Percentiles rank a stretch among this genome's conserved stretches.
Evolutionary conservation across 2,888 invertebrate species (phyloP).

Genomic region (Hypercompe scribonia): DNA sequence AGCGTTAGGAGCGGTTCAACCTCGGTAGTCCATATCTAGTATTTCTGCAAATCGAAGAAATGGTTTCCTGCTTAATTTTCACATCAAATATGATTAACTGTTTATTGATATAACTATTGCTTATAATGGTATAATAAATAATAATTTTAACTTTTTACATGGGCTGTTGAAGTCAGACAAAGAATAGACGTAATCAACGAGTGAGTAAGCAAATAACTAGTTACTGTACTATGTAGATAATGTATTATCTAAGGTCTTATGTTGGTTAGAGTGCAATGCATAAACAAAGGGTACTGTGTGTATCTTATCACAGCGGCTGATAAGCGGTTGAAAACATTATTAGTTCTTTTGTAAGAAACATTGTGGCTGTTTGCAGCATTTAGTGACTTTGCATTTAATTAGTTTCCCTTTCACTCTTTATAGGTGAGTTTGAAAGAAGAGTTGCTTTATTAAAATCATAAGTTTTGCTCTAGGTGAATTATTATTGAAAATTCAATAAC

Average conservation of each 20-base stretch:
- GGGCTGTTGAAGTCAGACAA: conserved; percentile 55
- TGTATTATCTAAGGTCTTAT: conserved; percentile 76
- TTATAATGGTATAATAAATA: neutral
- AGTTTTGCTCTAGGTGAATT: neutral
- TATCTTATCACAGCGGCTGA: conserved; percentile 79
- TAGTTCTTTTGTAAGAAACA: conserved; percentile 60
- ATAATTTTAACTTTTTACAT: conserved; percentile 1
- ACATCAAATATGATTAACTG: neutral
- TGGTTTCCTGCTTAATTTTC: neutral
- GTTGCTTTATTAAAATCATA: conserved; percentile 31
- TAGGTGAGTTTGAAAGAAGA: conserved; percentile 25
- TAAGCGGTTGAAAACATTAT: conserved; percentile 72
- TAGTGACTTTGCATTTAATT: conserved; percentile 45
- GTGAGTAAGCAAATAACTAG: conserved; percentile 72
- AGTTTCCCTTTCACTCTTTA: conserved; percentile 50
- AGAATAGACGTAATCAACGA: conserved; percentile 59
- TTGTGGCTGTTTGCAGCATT: conserved; percentile 56
- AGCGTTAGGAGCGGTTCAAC: neutral
- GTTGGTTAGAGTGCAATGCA: conserved; percentile 69
- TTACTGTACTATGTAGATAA: conserved; percentile 71
- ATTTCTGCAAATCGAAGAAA: neutral
- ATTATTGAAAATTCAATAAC: neutral
- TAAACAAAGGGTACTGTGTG: conserved; percentile 79
- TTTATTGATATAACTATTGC: neutral
- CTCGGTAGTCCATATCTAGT: no score